Evolutionary conservation across 2,797 vertebrate species (phyloP).

Genomic region (Gymnoscopelus microlampas): DNA sequence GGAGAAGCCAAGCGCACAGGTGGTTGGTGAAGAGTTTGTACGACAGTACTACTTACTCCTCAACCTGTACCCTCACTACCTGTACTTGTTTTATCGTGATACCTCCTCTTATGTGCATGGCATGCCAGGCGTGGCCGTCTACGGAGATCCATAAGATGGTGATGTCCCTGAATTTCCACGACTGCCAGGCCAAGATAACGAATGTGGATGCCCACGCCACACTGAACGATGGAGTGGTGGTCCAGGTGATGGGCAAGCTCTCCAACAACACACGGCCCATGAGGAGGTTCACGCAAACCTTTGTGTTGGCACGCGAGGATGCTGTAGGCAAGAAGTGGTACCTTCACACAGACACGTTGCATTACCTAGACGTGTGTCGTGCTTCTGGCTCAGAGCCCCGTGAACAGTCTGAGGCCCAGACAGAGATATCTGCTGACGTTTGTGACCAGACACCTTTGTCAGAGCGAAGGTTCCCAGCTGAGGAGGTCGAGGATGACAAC

Average conservation of each 20-base stretch:
- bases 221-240: constrained; percentile 94
- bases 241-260: constrained; percentile 97
- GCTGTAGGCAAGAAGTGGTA: constrained; percentile 97
- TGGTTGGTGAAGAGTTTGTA: constrained; percentile 99
- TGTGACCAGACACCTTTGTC: constrained; percentile 89
- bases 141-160: constrained; percentile 99
- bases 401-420: constrained; percentile 98
- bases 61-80: constrained; percentile 97
- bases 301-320: constrained; percentile 96
- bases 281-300: constrained; percentile 98
- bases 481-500: constrained; percentile 82
- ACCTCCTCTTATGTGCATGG: constrained; percentile 98
- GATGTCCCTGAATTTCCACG: constrained; percentile 94
- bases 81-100: constrained; percentile 99
- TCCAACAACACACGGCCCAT: constrained; percentile 98
- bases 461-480: constrained; percentile 84
- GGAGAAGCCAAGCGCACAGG: constrained; percentile 99
- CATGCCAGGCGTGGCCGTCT: constrained; percentile 94
- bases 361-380: constrained; percentile 96
- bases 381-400: constrained; percentile 96
- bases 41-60: constrained; percentile 99
- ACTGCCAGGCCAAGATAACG: constrained; percentile 96
- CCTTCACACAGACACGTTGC: constrained; percentile 97
- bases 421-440: constrained; percentile 89
- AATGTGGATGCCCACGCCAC: constrained; percentile 97